A percentile compares a stretch with the other conserved stretches of the same genome.
phyloP scores from a whole-genome alignment of 2,888 invertebrate species.

The Eueremaeus valkanovi region DNA sequence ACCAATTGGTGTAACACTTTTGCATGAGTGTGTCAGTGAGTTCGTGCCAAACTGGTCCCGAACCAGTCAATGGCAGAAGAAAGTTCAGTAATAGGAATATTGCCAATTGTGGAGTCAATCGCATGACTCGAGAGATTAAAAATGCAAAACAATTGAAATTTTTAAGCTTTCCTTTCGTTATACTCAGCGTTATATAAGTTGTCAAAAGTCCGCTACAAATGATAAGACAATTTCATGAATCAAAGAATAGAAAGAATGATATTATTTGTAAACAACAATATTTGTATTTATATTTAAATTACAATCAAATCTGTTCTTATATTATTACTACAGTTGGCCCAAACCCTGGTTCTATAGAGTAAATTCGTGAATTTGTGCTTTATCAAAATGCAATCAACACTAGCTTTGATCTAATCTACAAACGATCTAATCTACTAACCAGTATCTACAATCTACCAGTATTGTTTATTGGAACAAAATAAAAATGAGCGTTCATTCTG shows the following conservation, averaged over 20 bases:
- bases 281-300: too few relatives aligned
- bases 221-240: background rate
- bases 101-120: conserved; percentile 39
- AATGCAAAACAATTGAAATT: conserved; percentile 38
- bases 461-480: too few relatives aligned
- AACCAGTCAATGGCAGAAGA: conserved; percentile 36
- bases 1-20: conserved; percentile 41
- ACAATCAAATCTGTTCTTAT: too few relatives aligned
- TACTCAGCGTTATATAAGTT: conserved; percentile 41
- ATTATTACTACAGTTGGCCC: too few relatives aligned
- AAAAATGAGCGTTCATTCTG: too few relatives aligned
- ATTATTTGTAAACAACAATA: too few relatives aligned
- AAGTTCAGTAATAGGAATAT: conserved; percentile 18
- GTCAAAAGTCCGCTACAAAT: conserved; percentile 39
- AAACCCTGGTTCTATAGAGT: too few relatives aligned
- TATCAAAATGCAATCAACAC: too few relatives aligned
- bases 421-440: too few relatives aligned
- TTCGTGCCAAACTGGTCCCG: conserved; percentile 40
- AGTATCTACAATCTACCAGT: too few relatives aligned
- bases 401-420: too few relatives aligned
- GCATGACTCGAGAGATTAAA: conserved; percentile 32
- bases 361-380: too few relatives aligned
- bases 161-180: conserved; percentile 16
- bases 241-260: background rate
- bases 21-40: conserved; percentile 9